phyloP scores from a whole-genome alignment of 2,888 invertebrate species.

The Ophion obscuratus region DNA sequence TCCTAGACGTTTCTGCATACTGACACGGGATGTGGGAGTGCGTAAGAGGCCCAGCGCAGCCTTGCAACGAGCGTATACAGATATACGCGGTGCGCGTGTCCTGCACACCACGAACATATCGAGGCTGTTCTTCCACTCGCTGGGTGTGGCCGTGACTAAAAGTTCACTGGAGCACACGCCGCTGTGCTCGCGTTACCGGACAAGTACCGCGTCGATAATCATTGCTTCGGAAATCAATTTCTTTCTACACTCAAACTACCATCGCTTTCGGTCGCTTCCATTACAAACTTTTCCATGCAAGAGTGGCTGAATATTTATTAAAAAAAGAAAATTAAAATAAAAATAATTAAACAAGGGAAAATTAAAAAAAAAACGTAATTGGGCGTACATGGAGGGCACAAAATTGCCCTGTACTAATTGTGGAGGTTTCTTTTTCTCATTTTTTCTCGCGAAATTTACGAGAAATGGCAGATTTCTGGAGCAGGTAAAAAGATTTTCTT shows the following conservation, averaged over 20 bases:
- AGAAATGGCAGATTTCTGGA: not conserved
- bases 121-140: conserved; percentile 73
- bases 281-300: not conserved
- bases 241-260: not conserved
- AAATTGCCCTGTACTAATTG: too few relatives aligned
- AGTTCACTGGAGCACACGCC: conserved; percentile 83
- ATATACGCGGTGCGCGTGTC: conserved; percentile 13
- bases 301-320: not conserved
- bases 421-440: not conserved
- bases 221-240: conserved; percentile 54
- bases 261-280: not conserved
- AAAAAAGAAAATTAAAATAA: too few relatives aligned
- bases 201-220: conserved; percentile 65
- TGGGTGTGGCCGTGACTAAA: conserved; percentile 84
- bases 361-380: not conserved
- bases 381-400: too few relatives aligned
- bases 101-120: conserved; percentile 74
- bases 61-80: conserved; percentile 66
- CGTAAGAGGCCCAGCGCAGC: conserved; percentile 77
- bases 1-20: conserved; percentile 8
- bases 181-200: conserved; percentile 63
- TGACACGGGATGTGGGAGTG: conserved; percentile 77
- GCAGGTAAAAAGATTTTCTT: not conserved
- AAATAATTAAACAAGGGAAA: too few relatives aligned
- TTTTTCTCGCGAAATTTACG: not conserved